Conservation (phyloP, 2,113 vertebrate species). For the Antechinus stuartii region DNA sequence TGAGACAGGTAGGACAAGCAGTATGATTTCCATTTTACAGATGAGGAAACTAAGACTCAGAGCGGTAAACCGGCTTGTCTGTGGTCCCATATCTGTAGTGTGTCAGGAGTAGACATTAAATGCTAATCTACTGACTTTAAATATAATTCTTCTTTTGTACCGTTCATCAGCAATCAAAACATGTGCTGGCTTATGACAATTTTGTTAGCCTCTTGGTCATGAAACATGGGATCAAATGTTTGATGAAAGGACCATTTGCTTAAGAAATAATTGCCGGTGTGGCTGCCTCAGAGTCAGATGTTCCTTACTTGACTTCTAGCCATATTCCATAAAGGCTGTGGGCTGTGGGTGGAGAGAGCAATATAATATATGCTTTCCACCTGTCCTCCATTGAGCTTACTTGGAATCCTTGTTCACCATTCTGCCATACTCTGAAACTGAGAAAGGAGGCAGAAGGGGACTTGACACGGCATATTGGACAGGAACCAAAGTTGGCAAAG, state of each 20-base stretch:
- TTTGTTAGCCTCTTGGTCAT: constrained; percentile 3
- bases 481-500: background rate
- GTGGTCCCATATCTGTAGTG: background rate
- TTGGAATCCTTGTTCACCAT: background rate
- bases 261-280: background rate
- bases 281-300: background rate
- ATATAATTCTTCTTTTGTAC: background rate
- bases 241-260: constrained; percentile 12
- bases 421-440: background rate
- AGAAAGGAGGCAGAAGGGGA: background rate
- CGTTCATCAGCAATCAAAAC: background rate
- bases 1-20: background rate
- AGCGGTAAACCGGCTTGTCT: background rate
- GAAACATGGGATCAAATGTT: background rate
- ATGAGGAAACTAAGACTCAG: background rate
- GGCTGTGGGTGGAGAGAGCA: background rate
- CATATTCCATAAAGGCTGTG: background rate
- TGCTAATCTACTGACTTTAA: background rate
- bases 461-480: background rate
- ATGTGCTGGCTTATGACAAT: background rate
- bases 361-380: background rate
- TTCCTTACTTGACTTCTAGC: background rate
- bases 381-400: background rate
- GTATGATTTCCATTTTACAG: background rate
- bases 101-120: background rate